phyloP scores from a whole-genome alignment of 2,797 vertebrate genomes.

The Lutjanus campechanus region DNA sequence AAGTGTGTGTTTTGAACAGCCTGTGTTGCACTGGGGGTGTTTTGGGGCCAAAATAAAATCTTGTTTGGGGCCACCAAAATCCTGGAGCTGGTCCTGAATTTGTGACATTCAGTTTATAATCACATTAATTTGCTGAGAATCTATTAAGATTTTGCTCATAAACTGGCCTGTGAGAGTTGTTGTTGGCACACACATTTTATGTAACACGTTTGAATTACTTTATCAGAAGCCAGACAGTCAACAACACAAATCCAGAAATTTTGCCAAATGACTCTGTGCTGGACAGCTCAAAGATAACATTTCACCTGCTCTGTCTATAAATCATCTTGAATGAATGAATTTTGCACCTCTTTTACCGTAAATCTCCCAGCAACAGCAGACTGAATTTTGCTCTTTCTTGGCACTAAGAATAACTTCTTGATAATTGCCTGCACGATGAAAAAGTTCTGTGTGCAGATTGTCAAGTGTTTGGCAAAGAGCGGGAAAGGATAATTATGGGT shows the following conservation, averaged over 20 bases:
- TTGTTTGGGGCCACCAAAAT: too few species aligned
- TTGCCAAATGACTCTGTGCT: constrained; percentile 20
- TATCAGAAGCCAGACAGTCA: constrained; percentile 5
- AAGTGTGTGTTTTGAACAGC: too few species aligned
- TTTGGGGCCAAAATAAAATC: too few species aligned
- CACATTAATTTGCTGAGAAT: neutral
- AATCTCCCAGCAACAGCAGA: constrained; percentile 57
- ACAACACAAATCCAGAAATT: constrained; percentile 12
- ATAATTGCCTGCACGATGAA: constrained; percentile 60
- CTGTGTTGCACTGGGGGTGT: too few species aligned
- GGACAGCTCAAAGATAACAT: constrained; percentile 25
- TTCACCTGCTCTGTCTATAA: constrained; percentile 14
- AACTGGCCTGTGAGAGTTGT: neutral
- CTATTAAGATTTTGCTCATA: neutral
- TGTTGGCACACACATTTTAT: neutral
- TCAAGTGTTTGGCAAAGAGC: constrained; percentile 49
- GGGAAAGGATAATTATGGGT: constrained; percentile 63
- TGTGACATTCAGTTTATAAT: neutral
- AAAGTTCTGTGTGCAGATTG: constrained; percentile 44
- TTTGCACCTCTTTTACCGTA: constrained; percentile 21
- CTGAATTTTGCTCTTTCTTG: constrained; percentile 34
- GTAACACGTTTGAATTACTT: constrained; percentile 28
- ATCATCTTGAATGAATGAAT: constrained; percentile 30
- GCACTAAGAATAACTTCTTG: constrained; percentile 42
- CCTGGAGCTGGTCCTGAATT: too few species aligned